Base-by-base conservation (phyloP, 1,140 invertebrate genomes). In the Bursaphelenchus mucronatus region DNA sequence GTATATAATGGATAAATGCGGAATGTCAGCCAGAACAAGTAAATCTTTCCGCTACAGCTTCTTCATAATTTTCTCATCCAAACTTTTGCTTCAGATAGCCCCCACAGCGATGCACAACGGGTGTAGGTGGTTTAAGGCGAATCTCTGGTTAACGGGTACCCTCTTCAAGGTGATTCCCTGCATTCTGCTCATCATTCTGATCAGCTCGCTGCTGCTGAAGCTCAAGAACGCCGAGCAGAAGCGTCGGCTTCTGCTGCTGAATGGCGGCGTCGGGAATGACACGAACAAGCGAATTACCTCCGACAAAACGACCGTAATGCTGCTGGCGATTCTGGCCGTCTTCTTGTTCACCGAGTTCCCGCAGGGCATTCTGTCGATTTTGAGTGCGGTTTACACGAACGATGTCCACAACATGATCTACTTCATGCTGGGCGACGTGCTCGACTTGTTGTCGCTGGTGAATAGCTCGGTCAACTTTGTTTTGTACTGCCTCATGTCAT, bases 101-200 rank as follows among this genome's bases (percentile, higher is more conserved):
- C 54, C 54, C n/a, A 13, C n/a, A 9, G 72, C 75, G 0, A 61
- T 66, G 9, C 54, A 62, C 13, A 70, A 77, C 61, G 75, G 72
- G 43, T 78, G 76, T 44, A 59, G 59, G 43, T 46, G 71, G 5
- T 78, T 78, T 49, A 78, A 79, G 64, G 56, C 55, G 19, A 78
- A 78, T 63, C 58, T 79, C 17, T 78, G 76, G 76, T 51, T 79
- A 47, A 76, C 75, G 54, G 76, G 76, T n/a, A 62, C 71, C 46
- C 44, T 76, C 17, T 78, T 78, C 58, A 77, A 77, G 59, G 69
- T 77, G 8, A 78, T 77, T 58, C 76, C 76, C 3, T 77, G 76
- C 49, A 47, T 78, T 17, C 50, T 77, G 47, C 47, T 77, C 19
- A 53, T 77, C 41, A 30, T 70, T 17, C 64, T 77, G 10, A 71